Evolutionary conservation across 2,888 invertebrate species (phyloP).

Genomic region (Aspidapion aeneum): DNA sequence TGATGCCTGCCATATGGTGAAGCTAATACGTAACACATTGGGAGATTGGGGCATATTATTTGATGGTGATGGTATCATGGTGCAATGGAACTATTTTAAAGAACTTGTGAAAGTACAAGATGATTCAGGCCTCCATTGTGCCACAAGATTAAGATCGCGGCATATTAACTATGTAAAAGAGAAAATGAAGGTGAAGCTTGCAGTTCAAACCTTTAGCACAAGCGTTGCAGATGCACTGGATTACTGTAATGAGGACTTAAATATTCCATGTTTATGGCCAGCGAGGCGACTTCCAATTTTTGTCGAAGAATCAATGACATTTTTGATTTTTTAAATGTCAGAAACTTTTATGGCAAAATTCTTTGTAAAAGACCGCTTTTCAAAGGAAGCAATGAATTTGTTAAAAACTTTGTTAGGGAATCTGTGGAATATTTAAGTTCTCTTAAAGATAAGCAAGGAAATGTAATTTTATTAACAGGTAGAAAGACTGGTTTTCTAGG

Average conservation of each 20-base stretch:
- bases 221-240: conserved; percentile 20
- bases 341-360: conserved; percentile 17
- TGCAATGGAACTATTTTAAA: too few species aligned
- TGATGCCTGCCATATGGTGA: conserved; percentile 12
- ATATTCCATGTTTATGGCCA: conserved; percentile 17
- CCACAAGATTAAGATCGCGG: conserved; percentile 9
- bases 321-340: conserved; percentile 23
- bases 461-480: conserved; percentile 13
- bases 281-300: conserved; percentile 14
- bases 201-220: conserved; percentile 15
- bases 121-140: too few species aligned
- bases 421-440: conserved; percentile 9
- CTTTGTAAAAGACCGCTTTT: conserved; percentile 15
- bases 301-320: conserved; percentile 19
- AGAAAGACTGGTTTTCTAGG: conserved; percentile 25
- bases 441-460: conserved; percentile 5
- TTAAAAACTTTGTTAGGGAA: conserved; percentile 10
- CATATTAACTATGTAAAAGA: conserved; percentile 15
- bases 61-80: conserved; percentile 7
- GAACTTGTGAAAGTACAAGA: too few species aligned
- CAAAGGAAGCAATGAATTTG: conserved; percentile 4
- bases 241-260: too few species aligned
- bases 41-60: neutral
- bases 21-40: conserved; percentile 12
- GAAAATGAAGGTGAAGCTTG: conserved; percentile 17